Base-by-base conservation (phyloP, 2,888 invertebrate species). In the Cryptocephalus moraei region DNA sequence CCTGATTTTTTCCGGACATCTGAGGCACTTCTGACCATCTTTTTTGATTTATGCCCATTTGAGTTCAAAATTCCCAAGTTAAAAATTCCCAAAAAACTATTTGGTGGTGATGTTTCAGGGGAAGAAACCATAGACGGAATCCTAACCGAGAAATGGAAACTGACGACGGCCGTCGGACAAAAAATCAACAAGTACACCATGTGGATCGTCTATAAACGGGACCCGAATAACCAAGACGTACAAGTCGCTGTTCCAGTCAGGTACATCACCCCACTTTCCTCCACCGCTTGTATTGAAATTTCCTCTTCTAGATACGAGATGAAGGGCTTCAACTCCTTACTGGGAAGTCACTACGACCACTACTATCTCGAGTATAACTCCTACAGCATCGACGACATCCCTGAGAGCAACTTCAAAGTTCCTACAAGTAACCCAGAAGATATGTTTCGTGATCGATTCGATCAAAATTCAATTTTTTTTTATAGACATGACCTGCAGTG, bases 281-380 rank as follows among this genome's bases (percentile, higher is more conserved):
- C 36, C 11, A 36, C 2, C n/a, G n/a, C 2, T 36, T 36, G 42
- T 13, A 42, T 34, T 46, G 46, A 40, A 45, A 36, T 11, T 36
- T 6, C 12, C 12, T 6, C 2, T 60, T 60, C 41, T 46, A 67
- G 68, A 51, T 96, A 94, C 67, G 91, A 94, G 72, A 96, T 96
- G 95, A 82, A 81, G 63, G 96, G 95, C 0, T 95, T 79, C 69
- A 94, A 96, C 68, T 81, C 84, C 0, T 74, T 96, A 1, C 74
- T 96, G n/a, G 94, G 94, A 1, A 94, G 94, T 0, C 95, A 96
- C 69, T 95, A 88, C 64, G 95, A 96, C 69, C 93, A 94, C 68
- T 96, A 96, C 64, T 89, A 86, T 66, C 67, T 96, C 42, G 81
- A 85, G 40, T 95, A 95, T 62, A 79, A 80, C 39, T 75, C 75